phyloP scores from a whole-genome alignment of 1,140 invertebrate genomes.

The Drosophila serrata region DNA sequence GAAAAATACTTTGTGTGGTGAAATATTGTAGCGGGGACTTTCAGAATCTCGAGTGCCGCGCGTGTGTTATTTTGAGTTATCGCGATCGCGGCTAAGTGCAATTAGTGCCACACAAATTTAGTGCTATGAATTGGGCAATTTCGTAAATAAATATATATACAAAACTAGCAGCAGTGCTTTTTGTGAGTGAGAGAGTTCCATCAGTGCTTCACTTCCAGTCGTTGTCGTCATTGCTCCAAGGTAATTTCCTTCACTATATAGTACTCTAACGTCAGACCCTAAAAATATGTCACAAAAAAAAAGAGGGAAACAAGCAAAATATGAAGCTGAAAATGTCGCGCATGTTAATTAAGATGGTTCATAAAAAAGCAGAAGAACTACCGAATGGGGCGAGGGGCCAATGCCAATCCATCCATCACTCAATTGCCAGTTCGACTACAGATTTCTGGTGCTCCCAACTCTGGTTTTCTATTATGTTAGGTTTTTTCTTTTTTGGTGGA shows the following conservation, averaged over 20 bases:
- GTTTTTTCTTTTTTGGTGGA: constrained; percentile 32
- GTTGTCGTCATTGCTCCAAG: constrained; percentile 14
- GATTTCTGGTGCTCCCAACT: constrained; percentile 43
- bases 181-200: constrained; percentile 26
- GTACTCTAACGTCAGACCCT: constrained; percentile 51
- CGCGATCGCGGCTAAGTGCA: constrained; percentile 75
- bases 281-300: constrained; percentile 46
- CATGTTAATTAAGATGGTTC: constrained; percentile 74
- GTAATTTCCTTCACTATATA: constrained; percentile 31
- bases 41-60: constrained; percentile 50
- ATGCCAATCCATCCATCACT: constrained; percentile 77
- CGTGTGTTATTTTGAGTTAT: constrained; percentile 79
- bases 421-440: constrained; percentile 63
- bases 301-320: constrained; percentile 11
- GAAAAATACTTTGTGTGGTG: constrained; percentile 16
- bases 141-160: constrained; percentile 40
- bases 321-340: constrained; percentile 34
- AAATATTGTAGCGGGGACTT: constrained; percentile 20
- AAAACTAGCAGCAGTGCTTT: constrained; percentile 13
- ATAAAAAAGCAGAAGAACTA: constrained; percentile 25
- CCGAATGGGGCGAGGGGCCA: constrained; percentile 48
- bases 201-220: constrained; percentile 13
- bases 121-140: constrained; percentile 71
- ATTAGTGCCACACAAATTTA: constrained; percentile 77
- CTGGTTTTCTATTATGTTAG: constrained; percentile 25